These are phyloP conservation scores for Pseudorhombus dupliciocellatus DNA, from an alignment of 2,113 vertebrate species.

Conservation along the genomic window DNA sequence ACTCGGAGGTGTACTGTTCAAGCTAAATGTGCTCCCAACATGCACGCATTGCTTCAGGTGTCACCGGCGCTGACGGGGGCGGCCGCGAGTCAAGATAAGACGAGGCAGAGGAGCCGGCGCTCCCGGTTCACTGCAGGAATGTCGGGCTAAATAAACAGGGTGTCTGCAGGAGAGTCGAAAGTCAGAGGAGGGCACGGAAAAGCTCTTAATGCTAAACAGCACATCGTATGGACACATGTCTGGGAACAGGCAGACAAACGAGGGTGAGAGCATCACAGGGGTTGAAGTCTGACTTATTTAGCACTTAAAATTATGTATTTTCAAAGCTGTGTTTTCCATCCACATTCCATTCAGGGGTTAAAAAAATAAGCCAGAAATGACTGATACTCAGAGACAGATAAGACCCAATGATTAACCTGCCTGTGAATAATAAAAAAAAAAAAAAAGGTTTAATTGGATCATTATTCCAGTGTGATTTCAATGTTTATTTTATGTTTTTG, in stretches of 20 bases:
- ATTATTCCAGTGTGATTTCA: too few species aligned
- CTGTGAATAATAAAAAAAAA: too few species aligned
- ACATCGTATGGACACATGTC: constrained; percentile 11
- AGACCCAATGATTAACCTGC: too few species aligned
- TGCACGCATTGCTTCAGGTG: constrained; percentile 12
- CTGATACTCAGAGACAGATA: too few species aligned
- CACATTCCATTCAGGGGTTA: too few species aligned
- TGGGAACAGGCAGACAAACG: constrained; percentile 23
- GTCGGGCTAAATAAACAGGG: constrained; percentile 74
- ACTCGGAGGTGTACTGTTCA: not conserved
- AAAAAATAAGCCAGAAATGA: too few species aligned
- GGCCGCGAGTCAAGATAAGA: constrained; percentile 54
- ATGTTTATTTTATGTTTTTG: too few species aligned
- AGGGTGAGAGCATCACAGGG: constrained; percentile 11
- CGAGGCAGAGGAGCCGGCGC: constrained; percentile 42
- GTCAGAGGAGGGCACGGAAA: constrained; percentile 5
- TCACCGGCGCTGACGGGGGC: constrained; percentile 30
- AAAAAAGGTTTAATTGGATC: too few species aligned
- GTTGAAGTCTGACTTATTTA: not conserved
- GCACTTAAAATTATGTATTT: not conserved
- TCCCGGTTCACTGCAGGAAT: constrained; percentile 49
- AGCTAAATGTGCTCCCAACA: not conserved
- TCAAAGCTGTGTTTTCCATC: too few species aligned
- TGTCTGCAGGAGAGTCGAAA: constrained; percentile 59
- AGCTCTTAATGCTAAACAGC: constrained; percentile 60